phyloP scores from a whole-genome alignment of 2,113 vertebrate genomes.

The Mormyrus iriodes region DNA sequence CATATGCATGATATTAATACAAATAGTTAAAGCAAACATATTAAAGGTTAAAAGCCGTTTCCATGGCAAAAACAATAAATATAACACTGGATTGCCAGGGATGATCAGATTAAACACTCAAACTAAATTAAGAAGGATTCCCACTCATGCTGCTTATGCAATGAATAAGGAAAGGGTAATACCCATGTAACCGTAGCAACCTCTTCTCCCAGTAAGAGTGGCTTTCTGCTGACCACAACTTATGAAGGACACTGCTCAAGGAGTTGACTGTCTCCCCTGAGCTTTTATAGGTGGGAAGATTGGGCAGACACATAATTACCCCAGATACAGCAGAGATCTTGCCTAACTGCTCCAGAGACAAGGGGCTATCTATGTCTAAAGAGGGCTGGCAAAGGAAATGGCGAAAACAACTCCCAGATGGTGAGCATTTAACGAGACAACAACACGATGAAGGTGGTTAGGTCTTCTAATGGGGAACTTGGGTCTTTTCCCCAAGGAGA shows the following conservation, averaged over 20 bases:
- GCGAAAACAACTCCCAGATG: slow-evolving; percentile 34
- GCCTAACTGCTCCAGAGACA: background rate
- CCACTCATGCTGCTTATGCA: background rate
- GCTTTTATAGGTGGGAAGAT: background rate
- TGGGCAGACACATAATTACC: background rate
- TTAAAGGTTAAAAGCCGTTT: background rate
- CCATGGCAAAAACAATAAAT: background rate
- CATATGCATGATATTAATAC: background rate
- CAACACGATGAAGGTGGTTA: slow-evolving; percentile 7
- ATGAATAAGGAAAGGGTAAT: background rate
- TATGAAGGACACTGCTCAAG: background rate
- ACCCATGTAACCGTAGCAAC: background rate
- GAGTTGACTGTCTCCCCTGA: background rate
- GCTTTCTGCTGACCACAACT: background rate
- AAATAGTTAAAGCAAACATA: background rate
- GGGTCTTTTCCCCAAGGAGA: slow-evolving; percentile 22
- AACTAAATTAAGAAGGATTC: background rate
- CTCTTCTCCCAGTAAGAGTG: background rate
- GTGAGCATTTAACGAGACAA: slow-evolving; percentile 26
- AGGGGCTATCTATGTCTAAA: background rate
- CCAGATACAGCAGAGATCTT: background rate
- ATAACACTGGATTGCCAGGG: background rate
- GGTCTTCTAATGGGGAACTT: slow-evolving; percentile 24
- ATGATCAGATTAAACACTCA: background rate
- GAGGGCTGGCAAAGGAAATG: background rate